Evolutionary conservation across 2,113 vertebrate species (phyloP).

Genomic region (Rhabdornis inornatus): DNA sequence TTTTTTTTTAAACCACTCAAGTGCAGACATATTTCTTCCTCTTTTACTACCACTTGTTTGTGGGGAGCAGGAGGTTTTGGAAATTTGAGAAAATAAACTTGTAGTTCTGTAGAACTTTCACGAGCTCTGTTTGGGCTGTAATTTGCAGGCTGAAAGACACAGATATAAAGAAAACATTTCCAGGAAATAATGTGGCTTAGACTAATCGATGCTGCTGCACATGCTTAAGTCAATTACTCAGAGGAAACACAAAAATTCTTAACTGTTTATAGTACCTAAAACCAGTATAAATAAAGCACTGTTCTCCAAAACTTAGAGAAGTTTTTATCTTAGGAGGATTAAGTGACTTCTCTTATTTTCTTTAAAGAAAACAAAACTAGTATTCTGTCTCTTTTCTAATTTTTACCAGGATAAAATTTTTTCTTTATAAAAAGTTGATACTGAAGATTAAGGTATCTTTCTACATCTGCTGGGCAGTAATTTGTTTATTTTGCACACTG

Average conservation of each 20-base stretch:
- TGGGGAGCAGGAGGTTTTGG: neutral
- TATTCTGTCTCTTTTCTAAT: neutral
- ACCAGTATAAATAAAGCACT: conserved; percentile 6
- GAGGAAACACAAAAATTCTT: neutral
- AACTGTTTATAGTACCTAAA: neutral
- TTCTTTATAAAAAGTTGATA: conserved; percentile 18
- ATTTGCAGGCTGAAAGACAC: neutral
- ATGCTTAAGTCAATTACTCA: neutral
- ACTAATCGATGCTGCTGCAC: neutral
- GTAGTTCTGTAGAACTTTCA: neutral
- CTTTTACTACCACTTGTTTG: neutral
- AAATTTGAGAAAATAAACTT: neutral
- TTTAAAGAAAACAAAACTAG: neutral
- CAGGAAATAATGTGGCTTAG: neutral
- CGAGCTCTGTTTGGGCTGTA: neutral
- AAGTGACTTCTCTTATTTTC: conserved; percentile 38
- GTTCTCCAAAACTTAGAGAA: conserved; percentile 27
- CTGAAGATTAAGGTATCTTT: conserved; percentile 45
- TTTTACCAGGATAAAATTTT: conserved; percentile 27
- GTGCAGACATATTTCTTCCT: neutral
- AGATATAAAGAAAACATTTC: neutral
- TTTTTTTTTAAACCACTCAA: neutral
- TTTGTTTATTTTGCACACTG: conserved; percentile 31
- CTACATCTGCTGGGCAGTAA: neutral
- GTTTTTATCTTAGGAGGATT: conserved; percentile 3